Conservation (phyloP, 2,888 invertebrate genomes). For the Erannis defoliaria region DNA sequence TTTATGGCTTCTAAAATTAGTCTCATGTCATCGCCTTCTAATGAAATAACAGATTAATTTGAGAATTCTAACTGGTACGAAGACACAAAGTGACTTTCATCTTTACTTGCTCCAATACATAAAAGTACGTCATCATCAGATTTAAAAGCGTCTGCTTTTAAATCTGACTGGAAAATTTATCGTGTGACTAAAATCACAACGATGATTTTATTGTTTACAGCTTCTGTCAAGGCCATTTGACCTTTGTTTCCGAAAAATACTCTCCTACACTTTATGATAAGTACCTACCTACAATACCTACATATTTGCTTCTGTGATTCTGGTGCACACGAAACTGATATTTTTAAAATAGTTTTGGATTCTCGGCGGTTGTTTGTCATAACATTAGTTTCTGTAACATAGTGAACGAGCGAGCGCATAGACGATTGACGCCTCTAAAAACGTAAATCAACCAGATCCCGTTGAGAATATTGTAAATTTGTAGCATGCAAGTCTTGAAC, state of each 20-base stretch:
- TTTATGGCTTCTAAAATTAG: slow-evolving; percentile 30
- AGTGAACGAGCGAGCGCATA: slow-evolving; percentile 19
- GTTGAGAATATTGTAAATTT: slow-evolving; percentile 47
- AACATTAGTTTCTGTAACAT: slow-evolving; percentile 19
- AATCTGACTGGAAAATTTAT: not conserved
- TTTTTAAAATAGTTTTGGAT: slow-evolving; percentile 19
- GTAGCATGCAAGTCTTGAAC: slow-evolving; percentile 67
- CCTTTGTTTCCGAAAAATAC: slow-evolving; percentile 1
- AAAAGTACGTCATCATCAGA: too few relatives aligned
- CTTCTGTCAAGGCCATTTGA: not conserved
- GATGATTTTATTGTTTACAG: not conserved
- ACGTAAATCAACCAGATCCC: slow-evolving; percentile 47
- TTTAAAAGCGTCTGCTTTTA: too few relatives aligned
- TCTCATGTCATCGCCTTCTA: slow-evolving; percentile 11
- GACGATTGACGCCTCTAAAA: slow-evolving; percentile 38
- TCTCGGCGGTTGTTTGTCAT: slow-evolving; percentile 28
- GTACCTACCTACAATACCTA: too few relatives aligned
- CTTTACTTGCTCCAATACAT: too few relatives aligned
- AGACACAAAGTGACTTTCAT: not conserved
- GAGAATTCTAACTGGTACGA: not conserved
- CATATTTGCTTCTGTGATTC: not conserved
- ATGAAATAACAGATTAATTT: slow-evolving; percentile 4
- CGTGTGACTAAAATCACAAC: not conserved
- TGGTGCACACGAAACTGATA: slow-evolving; percentile 22
- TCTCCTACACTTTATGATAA: not conserved